Evolutionary conservation across 2,113 vertebrate genomes (phyloP), one percentile per base, ranked within the genome.

Genomic region (Plecturocebus donacophilus): DNA sequence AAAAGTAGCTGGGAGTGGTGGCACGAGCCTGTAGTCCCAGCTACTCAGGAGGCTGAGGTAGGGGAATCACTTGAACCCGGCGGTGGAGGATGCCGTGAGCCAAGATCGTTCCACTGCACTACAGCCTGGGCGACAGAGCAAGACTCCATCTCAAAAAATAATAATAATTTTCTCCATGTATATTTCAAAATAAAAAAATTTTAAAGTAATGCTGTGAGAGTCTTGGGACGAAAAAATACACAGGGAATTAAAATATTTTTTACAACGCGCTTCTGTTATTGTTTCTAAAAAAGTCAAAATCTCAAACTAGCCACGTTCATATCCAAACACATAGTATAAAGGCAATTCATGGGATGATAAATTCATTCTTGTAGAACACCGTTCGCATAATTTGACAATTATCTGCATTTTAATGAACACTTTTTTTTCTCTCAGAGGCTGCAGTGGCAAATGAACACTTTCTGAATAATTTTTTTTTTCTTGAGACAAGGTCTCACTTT

Each of bases 101-200:
- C 16, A 47, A 47, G 49, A 49, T 52, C 14, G 49, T 52, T 14
- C 52, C 52, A 52, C 52, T 52, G 52, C 52, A 17, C 52, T 19
- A 52, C 16, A 52, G 52, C 52, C 52, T 52, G 52, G 52, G 52
- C 5, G 5, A 52, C 52, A 52, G 52, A 52, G 52, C 52, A 52
- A 52, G 52, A 52, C 52, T 1, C 49, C 5, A 16, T 52, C 52
- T 52, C 52, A 52, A 52, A 52, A 52, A 52, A 52, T 52, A 52
- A 52, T 52, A 79, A 73, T 47, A 89, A 56, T 76, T 87, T 92
- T 73, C 38, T 91, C 21, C 45, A 64, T 20, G 61, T 70, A 30
- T 75, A 90, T 77, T 97, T 86, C 66, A 92, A 94, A 96, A 88
- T 91, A 40, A 86, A 89, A 92, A 35, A 27, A 21, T 80, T 90